Percentiles rank a stretch among this genome's conserved stretches.
Conservation (phyloP, 2,888 invertebrate species). For the Busseola fusca region DNA sequence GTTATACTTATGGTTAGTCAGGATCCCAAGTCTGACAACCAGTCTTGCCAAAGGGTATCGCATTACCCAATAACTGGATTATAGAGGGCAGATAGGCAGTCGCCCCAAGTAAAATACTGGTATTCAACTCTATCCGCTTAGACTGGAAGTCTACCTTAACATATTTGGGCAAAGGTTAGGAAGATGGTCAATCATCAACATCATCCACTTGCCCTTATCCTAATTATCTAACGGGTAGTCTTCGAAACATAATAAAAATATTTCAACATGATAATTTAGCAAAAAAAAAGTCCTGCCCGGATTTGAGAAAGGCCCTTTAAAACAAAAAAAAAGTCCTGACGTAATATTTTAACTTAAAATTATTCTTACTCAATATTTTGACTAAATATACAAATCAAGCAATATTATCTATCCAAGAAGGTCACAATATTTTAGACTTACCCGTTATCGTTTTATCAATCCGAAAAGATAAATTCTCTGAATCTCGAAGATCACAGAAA, state of each 20-base stretch:
- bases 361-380: neutral
- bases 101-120: too few species aligned
- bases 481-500: slow-evolving; percentile 33
- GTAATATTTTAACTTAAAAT: too few species aligned
- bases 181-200: too few species aligned
- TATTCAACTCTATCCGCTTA: too few species aligned
- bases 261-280: neutral
- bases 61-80: too few species aligned
- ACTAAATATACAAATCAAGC: neutral
- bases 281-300: neutral
- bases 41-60: too few species aligned
- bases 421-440: slow-evolving; percentile 33
- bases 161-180: too few species aligned
- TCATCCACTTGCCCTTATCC: neutral
- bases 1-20: too few species aligned
- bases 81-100: too few species aligned
- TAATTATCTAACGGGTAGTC: neutral
- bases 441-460: slow-evolving; percentile 39
- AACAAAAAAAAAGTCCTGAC: neutral
- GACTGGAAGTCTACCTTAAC: too few species aligned
- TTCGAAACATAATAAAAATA: neutral
- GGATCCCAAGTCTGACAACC: too few species aligned
- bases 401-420: slow-evolving; percentile 10
- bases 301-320: neutral
- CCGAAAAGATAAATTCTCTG: slow-evolving; percentile 12